A percentile compares a stretch with the other conserved stretches of the same genome.
These are phyloP conservation scores for Marronus borbonicus DNA, from an alignment of 2,888 invertebrate species.

Conservation along the genomic window DNA sequence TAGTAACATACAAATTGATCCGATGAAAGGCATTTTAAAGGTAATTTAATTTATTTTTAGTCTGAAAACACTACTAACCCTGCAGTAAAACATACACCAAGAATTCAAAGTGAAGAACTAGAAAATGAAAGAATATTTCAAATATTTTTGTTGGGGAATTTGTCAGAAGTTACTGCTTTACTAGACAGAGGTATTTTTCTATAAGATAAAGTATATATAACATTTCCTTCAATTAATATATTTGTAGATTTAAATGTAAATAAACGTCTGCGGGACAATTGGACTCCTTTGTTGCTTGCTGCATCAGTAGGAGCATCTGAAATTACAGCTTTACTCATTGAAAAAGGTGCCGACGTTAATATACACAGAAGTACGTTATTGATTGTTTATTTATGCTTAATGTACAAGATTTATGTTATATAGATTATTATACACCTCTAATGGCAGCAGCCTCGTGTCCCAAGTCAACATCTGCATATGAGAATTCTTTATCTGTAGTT, in stretches of 20 bases:
- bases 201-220: neutral
- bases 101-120: constrained; percentile 43
- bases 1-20: constrained; percentile 22
- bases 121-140: constrained; percentile 54
- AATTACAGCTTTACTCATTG: constrained; percentile 72
- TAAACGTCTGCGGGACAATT: constrained; percentile 72
- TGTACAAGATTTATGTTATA: constrained; percentile 56
- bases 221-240: neutral
- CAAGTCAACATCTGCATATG: constrained; percentile 68
- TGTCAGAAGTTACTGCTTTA: constrained; percentile 53
- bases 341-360: constrained; percentile 76
- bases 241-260: constrained; percentile 67
- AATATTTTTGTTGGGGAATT: constrained; percentile 56
- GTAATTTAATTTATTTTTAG: constrained; percentile 38
- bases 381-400: constrained; percentile 29
- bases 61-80: constrained; percentile 51
- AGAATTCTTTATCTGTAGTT: constrained; percentile 69
- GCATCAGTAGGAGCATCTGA: constrained; percentile 74
- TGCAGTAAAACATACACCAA: constrained; percentile 30
- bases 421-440: constrained; percentile 77
- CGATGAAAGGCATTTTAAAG: constrained; percentile 20
- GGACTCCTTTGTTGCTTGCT: constrained; percentile 77
- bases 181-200: constrained; percentile 64
- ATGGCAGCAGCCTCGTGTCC: constrained; percentile 78
- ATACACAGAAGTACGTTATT: constrained; percentile 61